These are phyloP conservation scores for Parapristionchus giblindavisi DNA, from an alignment of 2,888 invertebrate species.

Conservation along the genomic window DNA sequence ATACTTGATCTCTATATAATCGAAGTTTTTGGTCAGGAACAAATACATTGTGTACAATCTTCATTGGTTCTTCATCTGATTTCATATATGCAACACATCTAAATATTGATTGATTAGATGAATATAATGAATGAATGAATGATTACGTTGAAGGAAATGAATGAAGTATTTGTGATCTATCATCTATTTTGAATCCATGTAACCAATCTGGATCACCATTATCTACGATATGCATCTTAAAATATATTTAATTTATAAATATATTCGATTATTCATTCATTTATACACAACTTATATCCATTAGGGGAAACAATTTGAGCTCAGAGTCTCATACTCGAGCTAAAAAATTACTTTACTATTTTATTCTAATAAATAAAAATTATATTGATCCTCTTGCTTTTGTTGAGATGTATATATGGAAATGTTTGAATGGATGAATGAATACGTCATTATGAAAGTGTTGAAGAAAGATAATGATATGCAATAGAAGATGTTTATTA, in stretches of 20 bases:
- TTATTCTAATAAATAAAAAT: no score
- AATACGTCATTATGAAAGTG: no score
- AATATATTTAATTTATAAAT: neutral
- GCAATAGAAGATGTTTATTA: no score
- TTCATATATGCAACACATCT: conserved; percentile 63
- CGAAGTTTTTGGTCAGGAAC: conserved; percentile 64
- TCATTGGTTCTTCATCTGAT: conserved; percentile 66
- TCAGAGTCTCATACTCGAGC: no score
- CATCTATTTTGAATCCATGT: conserved; percentile 63
- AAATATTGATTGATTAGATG: neutral
- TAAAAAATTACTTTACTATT: no score
- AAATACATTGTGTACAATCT: conserved; percentile 63
- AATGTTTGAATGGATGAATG: no score
- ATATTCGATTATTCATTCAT: neutral
- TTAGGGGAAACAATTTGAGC: no score
- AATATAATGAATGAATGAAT: neutral
- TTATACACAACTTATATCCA: neutral
- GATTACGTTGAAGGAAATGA: conserved; percentile 32
- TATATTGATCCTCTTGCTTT: no score
- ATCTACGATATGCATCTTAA: conserved; percentile 59
- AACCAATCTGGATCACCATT: conserved; percentile 69
- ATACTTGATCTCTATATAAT: conserved; percentile 67
- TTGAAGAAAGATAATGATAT: no score
- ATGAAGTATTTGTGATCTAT: conserved; percentile 40
- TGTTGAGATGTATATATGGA: no score